Percentiles rank a stretch among this genome's conserved stretches.
Conservation (phyloP, 2,113 vertebrate species). For the Crotophaga sulcirostris region DNA sequence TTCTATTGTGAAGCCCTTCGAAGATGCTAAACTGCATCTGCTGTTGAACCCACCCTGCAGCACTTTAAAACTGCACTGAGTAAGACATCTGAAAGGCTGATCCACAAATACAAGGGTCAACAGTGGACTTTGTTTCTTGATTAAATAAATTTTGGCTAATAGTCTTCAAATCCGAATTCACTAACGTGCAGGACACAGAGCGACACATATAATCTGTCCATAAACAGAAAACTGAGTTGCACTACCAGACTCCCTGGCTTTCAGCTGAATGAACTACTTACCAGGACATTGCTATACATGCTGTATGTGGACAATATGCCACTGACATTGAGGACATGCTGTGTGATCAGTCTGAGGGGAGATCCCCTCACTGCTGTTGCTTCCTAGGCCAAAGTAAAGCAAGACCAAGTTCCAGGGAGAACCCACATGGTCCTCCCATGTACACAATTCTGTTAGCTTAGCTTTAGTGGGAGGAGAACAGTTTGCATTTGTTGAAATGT, state of each 20-base stretch:
- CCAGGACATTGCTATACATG: not conserved
- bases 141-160: not conserved
- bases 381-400: not conserved
- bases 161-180: not conserved
- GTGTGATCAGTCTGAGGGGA: not conserved
- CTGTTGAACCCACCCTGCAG: not conserved
- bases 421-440: not conserved
- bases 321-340: not conserved
- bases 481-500: not conserved
- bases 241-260: not conserved
- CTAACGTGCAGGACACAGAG: not conserved
- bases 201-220: no score
- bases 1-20: not conserved
- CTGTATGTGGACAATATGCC: not conserved
- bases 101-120: rapidly evolving
- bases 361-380: not conserved
- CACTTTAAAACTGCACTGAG: not conserved
- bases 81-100: not conserved
- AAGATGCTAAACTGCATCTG: not conserved
- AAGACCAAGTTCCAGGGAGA: not conserved
- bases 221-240: not conserved
- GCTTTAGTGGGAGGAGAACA: not conserved
- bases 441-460: not conserved
- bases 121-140: not conserved
- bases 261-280: not conserved